Evolutionary conservation across 2,113 vertebrate genomes (phyloP).

Genomic region (Eudorcas thomsonii): DNA sequence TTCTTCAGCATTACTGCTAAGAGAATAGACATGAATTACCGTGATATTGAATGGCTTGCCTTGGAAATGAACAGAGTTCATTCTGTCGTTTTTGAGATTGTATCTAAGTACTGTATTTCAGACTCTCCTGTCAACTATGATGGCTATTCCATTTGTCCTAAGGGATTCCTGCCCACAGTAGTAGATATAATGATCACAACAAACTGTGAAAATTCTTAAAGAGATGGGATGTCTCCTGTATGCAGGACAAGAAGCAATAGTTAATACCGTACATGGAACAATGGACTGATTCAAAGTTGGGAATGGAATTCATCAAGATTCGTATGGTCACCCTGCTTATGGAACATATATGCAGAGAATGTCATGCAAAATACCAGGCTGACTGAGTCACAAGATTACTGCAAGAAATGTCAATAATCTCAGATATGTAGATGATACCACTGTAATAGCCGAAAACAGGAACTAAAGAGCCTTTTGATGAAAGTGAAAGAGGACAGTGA

Average conservation of each 20-base stretch:
- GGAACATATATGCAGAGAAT: neutral
- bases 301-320: neutral
- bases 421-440: neutral
- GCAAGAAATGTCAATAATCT: neutral
- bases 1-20: neutral
- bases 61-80: neutral
- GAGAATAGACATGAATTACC: neutral
- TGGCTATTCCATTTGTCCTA: neutral
- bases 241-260: neutral
- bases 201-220: neutral
- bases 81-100: neutral
- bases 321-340: neutral
- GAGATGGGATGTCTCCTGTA: neutral
- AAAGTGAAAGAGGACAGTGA: neutral
- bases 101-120: neutral
- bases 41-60: neutral
- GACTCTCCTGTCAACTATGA: neutral
- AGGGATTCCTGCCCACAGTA: neutral
- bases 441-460: neutral
- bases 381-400: neutral
- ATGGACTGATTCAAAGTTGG: neutral
- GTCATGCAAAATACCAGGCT: neutral
- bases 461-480: neutral
- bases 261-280: neutral
- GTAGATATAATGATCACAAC: neutral